Evolutionary conservation across 2,797 vertebrate genomes (phyloP).

Genomic region (Alosa sapidissima): DNA sequence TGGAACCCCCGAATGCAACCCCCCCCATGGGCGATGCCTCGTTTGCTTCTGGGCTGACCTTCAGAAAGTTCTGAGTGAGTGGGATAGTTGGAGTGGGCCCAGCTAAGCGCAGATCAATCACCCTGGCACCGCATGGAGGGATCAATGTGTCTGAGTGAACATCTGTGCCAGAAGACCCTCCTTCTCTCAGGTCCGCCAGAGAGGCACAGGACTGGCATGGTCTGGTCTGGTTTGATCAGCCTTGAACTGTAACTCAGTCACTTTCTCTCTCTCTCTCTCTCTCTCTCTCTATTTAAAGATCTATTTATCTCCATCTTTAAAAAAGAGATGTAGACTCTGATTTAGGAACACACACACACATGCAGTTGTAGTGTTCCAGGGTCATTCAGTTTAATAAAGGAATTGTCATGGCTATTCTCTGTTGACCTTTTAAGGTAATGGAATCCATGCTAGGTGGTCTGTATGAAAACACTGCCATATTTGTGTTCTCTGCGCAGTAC

Average conservation of each 20-base stretch:
- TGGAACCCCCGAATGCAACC: neutral
- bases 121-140: conserved; percentile 34
- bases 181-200: conserved; percentile 28
- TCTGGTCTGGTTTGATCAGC: neutral
- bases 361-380: neutral
- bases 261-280: no score
- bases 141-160: conserved; percentile 44
- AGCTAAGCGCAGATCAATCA: conserved; percentile 43
- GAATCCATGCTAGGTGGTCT: neutral
- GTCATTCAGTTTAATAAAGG: neutral
- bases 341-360: neutral
- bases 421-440: conserved; percentile 14
- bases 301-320: neutral
- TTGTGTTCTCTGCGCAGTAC: neutral
- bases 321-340: neutral
- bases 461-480: neutral
- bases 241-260: neutral
- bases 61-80: neutral
- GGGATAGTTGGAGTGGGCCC: neutral
- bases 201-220: conserved; percentile 19
- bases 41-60: conserved; percentile 6
- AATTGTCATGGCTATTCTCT: neutral
- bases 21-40: neutral
- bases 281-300: no score
- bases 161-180: conserved; percentile 23